Evolutionary conservation across 2,113 vertebrate genomes (phyloP), one percentile per base, ranked within the genome.

Genomic region (Odontesthes bonariensis): DNA sequence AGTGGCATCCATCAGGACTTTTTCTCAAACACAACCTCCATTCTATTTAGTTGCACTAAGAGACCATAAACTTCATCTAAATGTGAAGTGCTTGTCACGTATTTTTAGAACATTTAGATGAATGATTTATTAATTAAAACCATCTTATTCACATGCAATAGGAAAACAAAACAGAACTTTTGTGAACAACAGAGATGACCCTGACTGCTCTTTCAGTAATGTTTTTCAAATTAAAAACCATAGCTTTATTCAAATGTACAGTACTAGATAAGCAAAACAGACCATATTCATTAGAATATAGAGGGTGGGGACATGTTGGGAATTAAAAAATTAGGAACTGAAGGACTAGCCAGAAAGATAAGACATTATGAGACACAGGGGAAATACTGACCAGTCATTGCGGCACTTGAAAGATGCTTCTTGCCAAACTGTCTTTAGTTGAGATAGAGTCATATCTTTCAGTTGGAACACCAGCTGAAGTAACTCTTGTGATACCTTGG

Each of bases 331-430:
- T 1, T 8, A 16, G 23, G 5, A 70, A 32, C 27, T 69, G 47
- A 27, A n/a, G 3, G n/a, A 44, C 35, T 0, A 23, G 8, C 4
- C 19, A 47, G 22, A 59, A 66, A 20, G 19, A 20, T 20, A 60
- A 13, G 53, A 5, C 9, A 38, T 47, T 17, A 32, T 58, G 23
- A 67, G 56, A 61, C 16, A 13, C 35, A 47, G 8, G 32, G 17
- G 9, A 73, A 61, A 57, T 40, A 92, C 94, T 93, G 83, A 96
- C 96, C 95, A 94, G 76, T 94, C 92, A 81, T 95, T 93, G 64
- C 75, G 89, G 70, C 95, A 96, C 84, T 95, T 96, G 77, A 95
- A 95, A 0, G 94, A 94, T 1, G 93, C 91, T 33, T 89, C 91
- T 71, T 85, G 81, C 96, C 96, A 96, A 1, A 96, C 75, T 0